Base-by-base conservation (phyloP, 2,113 vertebrate species). In the Saccopteryx bilineata region DNA sequence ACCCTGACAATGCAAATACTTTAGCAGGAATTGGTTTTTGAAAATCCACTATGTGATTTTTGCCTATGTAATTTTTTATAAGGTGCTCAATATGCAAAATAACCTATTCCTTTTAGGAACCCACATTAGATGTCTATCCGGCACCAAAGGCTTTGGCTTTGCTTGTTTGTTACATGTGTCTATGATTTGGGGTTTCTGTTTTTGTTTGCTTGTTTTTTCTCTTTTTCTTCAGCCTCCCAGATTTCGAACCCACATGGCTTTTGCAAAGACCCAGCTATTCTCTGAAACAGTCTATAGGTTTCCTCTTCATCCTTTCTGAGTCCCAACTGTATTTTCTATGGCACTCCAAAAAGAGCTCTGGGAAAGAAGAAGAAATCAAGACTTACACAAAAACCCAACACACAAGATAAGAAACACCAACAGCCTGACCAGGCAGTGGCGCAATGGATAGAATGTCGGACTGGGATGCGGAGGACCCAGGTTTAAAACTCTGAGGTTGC, bases 261-360 rank as follows among this genome's bases (percentile, higher is more conserved):
- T 88, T n/a, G 24, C 63, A 74, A 87, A 89, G 48, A 66, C 74
- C n/a, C 28, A 90, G 14, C 23, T 69, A 14, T 54, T 93, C 39
- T 95, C 83, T 83, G 54, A 80, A 93, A 39, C 31, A 18, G 52
- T 87, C 79, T 81, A 14, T 83, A 80, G 60, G 75, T 87, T 65
- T 18, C 74, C 21, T 66, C 54, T 60, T 71, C 83, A 2, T 88
- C 78, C 52, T 88, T 94, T 86, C 68, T 94, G 94, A 93, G 71
- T 93, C 92, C 94, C 90, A n/a, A 84, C 76, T 90, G 7, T 90
- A 15, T 92, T 90, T 90, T 68, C 72, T 91, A 1, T 74, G 93
- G 56, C 10, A 12, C 52, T 85, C 33, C 80, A 65, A 84, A 90
- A 95, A 87, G 85, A 90, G 75, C 76, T 84, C 80, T 94, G 76